Conservation (phyloP, 2,888 invertebrate genomes). For the Ectemnius lituratus region DNA sequence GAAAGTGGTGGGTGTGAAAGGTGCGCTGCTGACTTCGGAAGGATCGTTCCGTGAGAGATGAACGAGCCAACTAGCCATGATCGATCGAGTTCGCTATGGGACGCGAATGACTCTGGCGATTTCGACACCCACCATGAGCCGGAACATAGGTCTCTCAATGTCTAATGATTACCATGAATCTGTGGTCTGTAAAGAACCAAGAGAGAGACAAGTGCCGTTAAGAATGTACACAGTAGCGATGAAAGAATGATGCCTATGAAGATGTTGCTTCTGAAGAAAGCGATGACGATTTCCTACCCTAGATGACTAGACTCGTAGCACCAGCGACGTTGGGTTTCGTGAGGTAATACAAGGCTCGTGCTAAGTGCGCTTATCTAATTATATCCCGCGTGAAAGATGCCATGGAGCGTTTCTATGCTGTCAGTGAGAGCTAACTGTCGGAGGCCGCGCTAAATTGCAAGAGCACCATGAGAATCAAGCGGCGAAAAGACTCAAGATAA, state of each 20-base stretch:
- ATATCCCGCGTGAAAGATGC: constrained; percentile 16
- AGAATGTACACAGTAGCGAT: background rate
- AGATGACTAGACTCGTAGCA: constrained; percentile 18
- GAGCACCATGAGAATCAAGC: constrained; percentile 21
- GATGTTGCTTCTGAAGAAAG: constrained; percentile 35
- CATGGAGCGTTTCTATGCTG: constrained; percentile 15
- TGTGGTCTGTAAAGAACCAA: background rate
- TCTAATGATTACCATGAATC: background rate
- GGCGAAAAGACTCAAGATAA: constrained; percentile 10
- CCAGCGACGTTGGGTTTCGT: constrained; percentile 22
- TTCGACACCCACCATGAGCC: too few relatives aligned
- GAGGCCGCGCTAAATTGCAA: constrained; percentile 4
- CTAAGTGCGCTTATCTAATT: constrained; percentile 48
- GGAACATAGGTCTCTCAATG: background rate
- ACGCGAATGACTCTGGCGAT: too few relatives aligned
- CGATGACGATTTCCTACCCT: constrained; percentile 26
- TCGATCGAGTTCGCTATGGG: too few relatives aligned
- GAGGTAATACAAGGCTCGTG: constrained; percentile 46
- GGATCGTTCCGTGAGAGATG: background rate
- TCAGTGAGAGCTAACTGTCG: background rate
- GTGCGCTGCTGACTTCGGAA: background rate
- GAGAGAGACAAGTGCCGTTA: background rate
- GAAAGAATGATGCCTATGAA: constrained; percentile 15
- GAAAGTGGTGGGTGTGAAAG: background rate
- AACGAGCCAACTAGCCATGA: too few relatives aligned